Evolutionary conservation across 2,888 invertebrate species (phyloP), one percentile per base, ranked within the genome.

Genomic region (Catocala fraxini): DNA sequence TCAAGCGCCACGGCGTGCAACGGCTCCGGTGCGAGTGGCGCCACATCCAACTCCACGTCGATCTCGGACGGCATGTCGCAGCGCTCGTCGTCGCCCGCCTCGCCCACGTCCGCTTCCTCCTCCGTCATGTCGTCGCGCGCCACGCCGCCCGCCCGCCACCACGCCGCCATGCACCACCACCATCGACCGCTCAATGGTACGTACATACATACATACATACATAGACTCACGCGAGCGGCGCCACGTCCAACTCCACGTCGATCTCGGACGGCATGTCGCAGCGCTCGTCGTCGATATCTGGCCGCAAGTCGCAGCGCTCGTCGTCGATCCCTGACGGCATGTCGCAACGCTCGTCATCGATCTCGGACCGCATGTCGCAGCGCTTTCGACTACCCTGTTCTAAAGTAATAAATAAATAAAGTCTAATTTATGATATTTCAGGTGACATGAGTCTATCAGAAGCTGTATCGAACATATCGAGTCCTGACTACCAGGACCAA

Each of bases 401-500:
- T 2, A 46, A 12, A 7, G 0, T 46, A 7, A 46, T 9, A 46
- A 46, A 4, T 7, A 15, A 9, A 25, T 25, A 25, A 25, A 25
- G 25, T 25, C 3, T 25, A 25, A 3, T 52, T 15, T 39, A 25
- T 39, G 13, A 12, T 13, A 35, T 76, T 91, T 3, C 95, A 94
- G 96, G 97, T 71, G 97, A 97, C 88, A 96, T 96, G 89, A 97
- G 97, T 87, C 95, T 97, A 79, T 97, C 97, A 51, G 97, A 97
- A 93, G 98, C 97, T 56, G 96, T 98, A 80, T 97, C 97, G 75
- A 98, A 98, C 94, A 97, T 98, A 91, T 97, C 97, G 77, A 97
- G 97, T 94, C 98, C 98, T 46, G 98, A 98, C 91, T 98, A 97
- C 93, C 97, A 97, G 90, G 98, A 98, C 89, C 97, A 97, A 86